These are phyloP conservation scores for Gallinago solitaria DNA, from an alignment of 2,797 vertebrate genomes.

Conservation along the genomic window DNA sequence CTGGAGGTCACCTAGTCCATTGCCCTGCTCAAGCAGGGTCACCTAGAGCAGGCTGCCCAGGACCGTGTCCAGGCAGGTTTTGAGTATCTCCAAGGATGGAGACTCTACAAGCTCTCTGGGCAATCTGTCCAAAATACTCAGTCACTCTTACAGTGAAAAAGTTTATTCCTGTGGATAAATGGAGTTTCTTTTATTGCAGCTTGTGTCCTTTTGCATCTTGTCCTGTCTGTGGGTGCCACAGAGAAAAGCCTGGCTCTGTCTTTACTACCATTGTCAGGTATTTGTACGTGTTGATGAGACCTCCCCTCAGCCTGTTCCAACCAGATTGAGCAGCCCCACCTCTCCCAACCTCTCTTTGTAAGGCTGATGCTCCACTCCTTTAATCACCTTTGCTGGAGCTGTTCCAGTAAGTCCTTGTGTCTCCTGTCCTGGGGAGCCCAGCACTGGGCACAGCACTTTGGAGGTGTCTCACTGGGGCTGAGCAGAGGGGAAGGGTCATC, in stretches of 20 bases:
- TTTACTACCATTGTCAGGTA: not conserved
- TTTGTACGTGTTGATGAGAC: not conserved
- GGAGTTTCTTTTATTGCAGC: not conserved
- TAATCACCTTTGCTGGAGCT: not conserved
- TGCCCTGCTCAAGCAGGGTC: not conserved
- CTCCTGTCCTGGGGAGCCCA: not conserved
- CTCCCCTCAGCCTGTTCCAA: not conserved
- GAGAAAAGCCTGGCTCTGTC: not conserved
- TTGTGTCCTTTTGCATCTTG: not conserved
- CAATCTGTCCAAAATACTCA: not conserved
- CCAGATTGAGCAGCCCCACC: not conserved
- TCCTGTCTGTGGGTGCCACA: not conserved
- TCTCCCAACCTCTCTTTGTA: not conserved
- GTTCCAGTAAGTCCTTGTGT: not conserved
- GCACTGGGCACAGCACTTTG: not conserved
- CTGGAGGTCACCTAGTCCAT: not conserved
- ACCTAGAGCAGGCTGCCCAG: not conserved
- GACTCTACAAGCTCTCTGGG: not conserved
- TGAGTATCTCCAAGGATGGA: not conserved
- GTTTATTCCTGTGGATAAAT: not conserved
- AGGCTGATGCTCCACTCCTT: not conserved
- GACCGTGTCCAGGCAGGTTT: fast-evolving
- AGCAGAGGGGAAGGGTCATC: not conserved
- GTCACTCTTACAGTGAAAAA: not conserved
- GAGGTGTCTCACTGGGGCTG: not conserved